phyloP scores from a whole-genome alignment of 1,140 invertebrate species.

The Papilio glaucus region DNA sequence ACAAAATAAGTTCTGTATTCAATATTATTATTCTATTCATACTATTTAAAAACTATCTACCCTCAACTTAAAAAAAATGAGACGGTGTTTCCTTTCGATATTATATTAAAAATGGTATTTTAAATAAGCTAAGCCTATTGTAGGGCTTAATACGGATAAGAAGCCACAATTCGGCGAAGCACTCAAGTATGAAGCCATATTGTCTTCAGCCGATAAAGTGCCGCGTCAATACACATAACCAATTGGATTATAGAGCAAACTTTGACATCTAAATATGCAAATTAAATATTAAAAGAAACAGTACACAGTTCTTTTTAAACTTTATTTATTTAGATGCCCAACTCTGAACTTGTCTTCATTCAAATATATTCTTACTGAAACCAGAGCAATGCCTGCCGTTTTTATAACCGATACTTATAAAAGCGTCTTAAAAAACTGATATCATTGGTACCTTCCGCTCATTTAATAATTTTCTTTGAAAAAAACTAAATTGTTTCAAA shows the following conservation, averaged over 20 bases:
- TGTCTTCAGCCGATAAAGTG: constrained; percentile 55
- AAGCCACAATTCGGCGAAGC: constrained; percentile 71
- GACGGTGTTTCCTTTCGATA: not conserved
- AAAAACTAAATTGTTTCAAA: no score
- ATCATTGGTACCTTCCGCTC: no score
- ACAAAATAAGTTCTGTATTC: not conserved
- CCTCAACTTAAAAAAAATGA: not conserved
- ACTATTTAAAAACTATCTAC: not conserved
- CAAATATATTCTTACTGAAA: no score
- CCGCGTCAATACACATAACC: constrained; percentile 50
- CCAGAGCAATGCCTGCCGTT: no score
- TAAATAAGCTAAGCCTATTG: constrained; percentile 35
- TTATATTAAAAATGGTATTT: constrained; percentile 19
- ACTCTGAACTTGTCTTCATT: no score
- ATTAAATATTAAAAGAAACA: constrained; percentile 14
- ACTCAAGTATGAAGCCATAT: constrained; percentile 68
- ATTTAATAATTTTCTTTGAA: no score
- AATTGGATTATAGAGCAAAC: constrained; percentile 60
- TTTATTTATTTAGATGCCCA: no score
- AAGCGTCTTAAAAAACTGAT: no score
- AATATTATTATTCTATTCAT: not conserved
- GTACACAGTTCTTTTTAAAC: no score
- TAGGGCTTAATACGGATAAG: constrained; percentile 45
- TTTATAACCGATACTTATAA: no score
- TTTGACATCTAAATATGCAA: constrained; percentile 29